These are phyloP conservation scores for Pleuronectes platessa DNA, from an alignment of 2,113 vertebrate species.

Conservation along the genomic window DNA sequence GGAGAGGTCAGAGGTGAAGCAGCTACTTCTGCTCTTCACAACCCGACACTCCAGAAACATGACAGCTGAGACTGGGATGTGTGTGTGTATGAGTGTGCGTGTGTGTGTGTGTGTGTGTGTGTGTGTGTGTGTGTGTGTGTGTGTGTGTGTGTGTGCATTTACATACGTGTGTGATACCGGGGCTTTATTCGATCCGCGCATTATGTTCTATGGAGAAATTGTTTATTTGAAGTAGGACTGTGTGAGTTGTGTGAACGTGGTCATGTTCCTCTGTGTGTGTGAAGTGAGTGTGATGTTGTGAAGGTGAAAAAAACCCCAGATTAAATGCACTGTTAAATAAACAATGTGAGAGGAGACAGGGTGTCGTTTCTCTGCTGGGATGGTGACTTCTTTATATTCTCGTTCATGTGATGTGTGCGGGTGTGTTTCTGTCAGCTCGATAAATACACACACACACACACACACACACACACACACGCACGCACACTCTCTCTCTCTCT, in stretches of 20 bases:
- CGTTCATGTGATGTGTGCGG: slow-evolving; percentile 9
- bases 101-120: slow-evolving; percentile 36
- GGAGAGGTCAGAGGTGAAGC: slow-evolving; percentile 53
- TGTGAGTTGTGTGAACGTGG: slow-evolving; percentile 14
- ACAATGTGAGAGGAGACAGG: slow-evolving; percentile 40
- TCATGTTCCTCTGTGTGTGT: slow-evolving; percentile 2
- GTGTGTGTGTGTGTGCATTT: slow-evolving; percentile 29
- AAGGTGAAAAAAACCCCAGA: slow-evolving; percentile 14
- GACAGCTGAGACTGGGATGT: slow-evolving; percentile 45
- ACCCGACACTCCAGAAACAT: slow-evolving; percentile 65
- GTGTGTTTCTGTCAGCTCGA: slow-evolving; percentile 4
- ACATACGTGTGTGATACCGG: not conserved
- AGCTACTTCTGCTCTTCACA: slow-evolving; percentile 67
- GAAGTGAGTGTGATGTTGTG: slow-evolving; percentile 11
- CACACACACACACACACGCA: too few species aligned
- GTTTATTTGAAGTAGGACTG: slow-evolving; percentile 62
- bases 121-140: slow-evolving; percentile 49
- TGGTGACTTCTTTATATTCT: slow-evolving; percentile 32
- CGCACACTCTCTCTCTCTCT: not conserved
- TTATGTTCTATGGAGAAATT: slow-evolving; percentile 38
- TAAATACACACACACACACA: not conserved
- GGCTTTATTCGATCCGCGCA: slow-evolving; percentile 30
- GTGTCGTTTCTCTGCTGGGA: slow-evolving; percentile 23
- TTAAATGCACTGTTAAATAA: slow-evolving; percentile 28
- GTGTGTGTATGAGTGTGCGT: slow-evolving; percentile 38